Evolutionary conservation across 2,888 invertebrate genomes (phyloP), one percentile per base, ranked within the genome.

Genomic region (Aphodius sticticus): DNA sequence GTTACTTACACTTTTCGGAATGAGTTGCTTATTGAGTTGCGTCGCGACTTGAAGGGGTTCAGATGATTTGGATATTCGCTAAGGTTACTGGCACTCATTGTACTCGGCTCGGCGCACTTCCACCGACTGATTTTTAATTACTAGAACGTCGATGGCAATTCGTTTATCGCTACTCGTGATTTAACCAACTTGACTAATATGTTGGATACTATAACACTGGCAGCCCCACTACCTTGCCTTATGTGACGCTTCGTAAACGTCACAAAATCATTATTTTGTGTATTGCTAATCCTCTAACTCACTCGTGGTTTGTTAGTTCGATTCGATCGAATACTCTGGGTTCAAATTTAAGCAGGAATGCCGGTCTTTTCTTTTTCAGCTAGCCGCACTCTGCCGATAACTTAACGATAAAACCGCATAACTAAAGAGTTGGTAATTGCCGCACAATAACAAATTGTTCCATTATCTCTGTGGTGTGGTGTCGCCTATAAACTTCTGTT

Each of bases 1-100:
- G 26, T 26, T 26, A 74, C 74, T 74, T 74, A 74, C 74, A 74
- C 36, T 37, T 74, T 74, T 74, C 77, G 77, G 36, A 80, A 80
- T 26, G 80, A 80, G 14, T 70, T 38, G 35, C 77, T 76, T 16
- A 80, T 69, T 2, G 74, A 69, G 69, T 81, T 79, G 16, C 79
- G 76, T 9, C 81, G 93, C 84, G 94, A 94, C 82, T 92, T 92
- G 88, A 95, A 95, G 26, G 95, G 95, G 89, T 95, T 95, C 82
- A 95, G 90, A 87, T 95, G 94, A 86, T 95, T 94, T 74, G 95
- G 95, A 88, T 95, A 95, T 87, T 95, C 92, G 87, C 93, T 79
- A 69, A 82, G 80, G 15, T 77, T 69, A 15, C 35, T 74, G 14
- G 16, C 77, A 69, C 35, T 69, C 77, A 77, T 77, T 77, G 26